Base-by-base conservation (phyloP, 2,797 vertebrate species). In the Hypotaenidia okinawae region DNA sequence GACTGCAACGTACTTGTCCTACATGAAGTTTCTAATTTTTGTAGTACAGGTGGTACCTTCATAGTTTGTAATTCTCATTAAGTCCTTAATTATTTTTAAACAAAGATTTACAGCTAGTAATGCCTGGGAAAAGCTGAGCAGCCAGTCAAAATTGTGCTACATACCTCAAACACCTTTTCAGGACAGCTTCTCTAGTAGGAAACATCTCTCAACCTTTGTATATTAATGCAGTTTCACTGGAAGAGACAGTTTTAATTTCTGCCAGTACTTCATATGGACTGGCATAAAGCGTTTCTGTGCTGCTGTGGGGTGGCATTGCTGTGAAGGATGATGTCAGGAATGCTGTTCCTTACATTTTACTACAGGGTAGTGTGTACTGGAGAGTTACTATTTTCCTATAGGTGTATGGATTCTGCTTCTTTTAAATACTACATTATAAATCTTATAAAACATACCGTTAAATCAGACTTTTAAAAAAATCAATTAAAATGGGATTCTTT, bases 221-320 rank as follows among this genome's bases (percentile, higher is more conserved):
- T 52, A 55, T 51, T n/a, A 22, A 28, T 1, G 3, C 6, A 45
- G 16, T 82, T 86, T 91, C n/a, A 67, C 39, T 67, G 55, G 14
- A 87, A 70, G 95, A 25, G 41, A 24, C 33, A 32, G 21, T n/a
- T 61, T 73, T 75, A 55, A 41, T 89, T 93, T 92, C 90, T 91
- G 27, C 74, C 24, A 24, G 33, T 83, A 73, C 39, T 87, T 87
- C 11, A 8, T 39, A 22, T 9, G 55, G 24, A 54, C 35, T 58
- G 39, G 19, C 18, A 3, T 54, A 58, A 75, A 52, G 25, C 37
- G 24, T 52, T 94, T 86, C 45, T 79, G 16, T 85, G 54, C 63
- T 61, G 13, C 52, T 85, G 23, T 87, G 5, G 11, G 3, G 2
- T 67, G 62, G 41, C 10, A 37, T 86, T 84, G 28, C 54, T 63